Conservation (phyloP, 2,797 vertebrate species). For the Argya squamiceps region DNA sequence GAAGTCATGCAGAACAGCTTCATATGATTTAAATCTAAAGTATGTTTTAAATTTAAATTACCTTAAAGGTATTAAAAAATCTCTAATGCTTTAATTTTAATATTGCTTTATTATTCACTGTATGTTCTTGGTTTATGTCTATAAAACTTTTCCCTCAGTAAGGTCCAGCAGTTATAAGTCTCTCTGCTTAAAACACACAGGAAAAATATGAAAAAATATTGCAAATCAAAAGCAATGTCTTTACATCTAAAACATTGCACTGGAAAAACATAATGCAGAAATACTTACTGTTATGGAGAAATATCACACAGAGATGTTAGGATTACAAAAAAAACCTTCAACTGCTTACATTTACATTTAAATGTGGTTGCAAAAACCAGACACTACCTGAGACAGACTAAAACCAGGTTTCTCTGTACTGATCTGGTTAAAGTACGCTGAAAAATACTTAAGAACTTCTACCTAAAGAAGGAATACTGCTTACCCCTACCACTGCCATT, state of each 20-base stretch:
- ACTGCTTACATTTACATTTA: neutral
- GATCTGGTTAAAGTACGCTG: neutral
- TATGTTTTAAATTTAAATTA: neutral
- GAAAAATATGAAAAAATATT: slow-evolving; percentile 2
- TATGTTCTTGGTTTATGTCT: neutral
- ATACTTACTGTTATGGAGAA: neutral
- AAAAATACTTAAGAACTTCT: neutral
- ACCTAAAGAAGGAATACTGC: neutral
- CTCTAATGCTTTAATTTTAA: neutral
- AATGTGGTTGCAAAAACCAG: neutral
- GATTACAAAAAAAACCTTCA: neutral
- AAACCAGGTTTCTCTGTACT: neutral
- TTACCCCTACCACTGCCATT: neutral
- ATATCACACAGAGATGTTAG: neutral
- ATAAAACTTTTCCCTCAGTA: neutral
- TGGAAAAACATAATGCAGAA: neutral
- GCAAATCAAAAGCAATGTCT: neutral
- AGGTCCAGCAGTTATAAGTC: neutral
- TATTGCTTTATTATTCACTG: neutral
- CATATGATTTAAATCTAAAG: neutral
- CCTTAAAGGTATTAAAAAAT: neutral
- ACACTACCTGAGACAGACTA: neutral
- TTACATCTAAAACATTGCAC: neutral
- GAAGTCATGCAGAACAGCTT: neutral
- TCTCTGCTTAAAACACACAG: neutral